A percentile compares a stretch with the other conserved stretches of the same genome.
phyloP scores from a whole-genome alignment of 2,888 invertebrate genomes.

The Leptinotarsa peninsularis region DNA sequence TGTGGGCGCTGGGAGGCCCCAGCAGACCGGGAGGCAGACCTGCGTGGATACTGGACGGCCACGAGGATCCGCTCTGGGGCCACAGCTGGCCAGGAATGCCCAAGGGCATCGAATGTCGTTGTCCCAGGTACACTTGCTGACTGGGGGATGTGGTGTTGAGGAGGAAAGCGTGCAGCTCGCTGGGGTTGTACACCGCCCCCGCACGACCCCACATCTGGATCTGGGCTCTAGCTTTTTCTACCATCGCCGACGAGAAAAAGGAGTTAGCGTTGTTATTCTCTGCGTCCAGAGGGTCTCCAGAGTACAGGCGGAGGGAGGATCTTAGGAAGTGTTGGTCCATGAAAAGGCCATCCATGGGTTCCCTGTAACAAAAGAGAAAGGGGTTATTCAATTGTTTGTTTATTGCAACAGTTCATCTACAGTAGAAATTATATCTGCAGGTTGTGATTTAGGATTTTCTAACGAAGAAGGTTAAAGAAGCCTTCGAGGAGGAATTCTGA shows the following conservation, averaged over 20 bases:
- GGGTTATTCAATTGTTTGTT: neutral
- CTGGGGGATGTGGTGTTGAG: slow-evolving; percentile 57
- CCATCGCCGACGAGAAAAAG: slow-evolving; percentile 68
- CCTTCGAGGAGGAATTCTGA: no score
- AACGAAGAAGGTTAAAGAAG: no score
- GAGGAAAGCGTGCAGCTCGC: slow-evolving; percentile 66
- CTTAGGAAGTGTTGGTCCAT: slow-evolving; percentile 82
- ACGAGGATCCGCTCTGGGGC: slow-evolving; percentile 61
- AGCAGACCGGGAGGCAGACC: slow-evolving; percentile 64
- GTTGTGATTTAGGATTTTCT: neutral
- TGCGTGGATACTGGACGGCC: slow-evolving; percentile 62
- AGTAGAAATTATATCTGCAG: neutral
- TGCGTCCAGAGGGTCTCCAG: slow-evolving; percentile 71
- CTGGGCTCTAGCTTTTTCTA: slow-evolving; percentile 70
- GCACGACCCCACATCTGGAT: slow-evolving; percentile 69
- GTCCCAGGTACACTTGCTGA: slow-evolving; percentile 63
- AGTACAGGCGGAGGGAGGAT: slow-evolving; percentile 70
- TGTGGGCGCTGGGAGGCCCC: slow-evolving; percentile 62
- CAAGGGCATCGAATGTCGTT: slow-evolving; percentile 60
- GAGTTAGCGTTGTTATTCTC: slow-evolving; percentile 66
- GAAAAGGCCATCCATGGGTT: slow-evolving; percentile 83
- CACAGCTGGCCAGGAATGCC: slow-evolving; percentile 67
- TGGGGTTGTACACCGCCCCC: slow-evolving; percentile 68
- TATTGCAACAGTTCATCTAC: neutral
- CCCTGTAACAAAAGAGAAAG: slow-evolving; percentile 65